Conservation (phyloP, 2,888 invertebrate species). For the Lagria hirta region DNA sequence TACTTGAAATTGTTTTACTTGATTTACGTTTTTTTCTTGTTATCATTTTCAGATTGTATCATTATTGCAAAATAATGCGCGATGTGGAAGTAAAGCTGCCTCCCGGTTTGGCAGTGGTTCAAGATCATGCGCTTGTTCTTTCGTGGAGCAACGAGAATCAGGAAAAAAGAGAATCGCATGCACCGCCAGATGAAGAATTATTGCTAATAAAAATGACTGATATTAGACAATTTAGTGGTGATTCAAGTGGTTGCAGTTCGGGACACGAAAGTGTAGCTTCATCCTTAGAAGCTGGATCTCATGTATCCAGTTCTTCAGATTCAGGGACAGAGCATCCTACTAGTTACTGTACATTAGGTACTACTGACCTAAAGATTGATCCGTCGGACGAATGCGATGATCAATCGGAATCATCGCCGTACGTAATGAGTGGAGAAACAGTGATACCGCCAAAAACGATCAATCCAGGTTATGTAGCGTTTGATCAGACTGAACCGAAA, state of each 20-base stretch:
- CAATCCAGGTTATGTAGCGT: conserved; percentile 36
- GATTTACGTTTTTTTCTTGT: not conserved
- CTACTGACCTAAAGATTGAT: conserved; percentile 23
- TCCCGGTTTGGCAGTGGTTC: conserved; percentile 59
- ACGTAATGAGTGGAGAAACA: conserved; percentile 38
- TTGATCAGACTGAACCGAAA: conserved; percentile 4
- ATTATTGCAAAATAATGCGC: conserved; percentile 63
- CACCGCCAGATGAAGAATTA: conserved; percentile 46
- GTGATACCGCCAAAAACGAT: conserved; percentile 38
- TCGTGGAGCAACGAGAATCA: conserved; percentile 41
- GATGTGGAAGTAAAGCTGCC: conserved; percentile 70
- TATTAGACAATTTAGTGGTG: conserved; percentile 45
- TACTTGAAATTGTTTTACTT: no score
- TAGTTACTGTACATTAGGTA: conserved; percentile 45
- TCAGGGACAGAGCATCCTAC: conserved; percentile 54
- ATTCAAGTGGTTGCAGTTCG: conserved; percentile 61
- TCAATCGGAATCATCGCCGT: conserved; percentile 30
- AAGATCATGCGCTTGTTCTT: conserved; percentile 30
- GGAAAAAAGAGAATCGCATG: conserved; percentile 35
- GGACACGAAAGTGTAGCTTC: conserved; percentile 61
- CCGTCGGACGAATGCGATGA: conserved; percentile 33
- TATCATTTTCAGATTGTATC: conserved; percentile 56
- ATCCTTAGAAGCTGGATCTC: conserved; percentile 58
- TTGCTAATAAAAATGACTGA: conserved; percentile 41
- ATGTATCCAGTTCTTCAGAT: conserved; percentile 56